Evolutionary conservation across 2,113 vertebrate genomes (phyloP).

Genomic region (Cranoglanis bouderius): DNA sequence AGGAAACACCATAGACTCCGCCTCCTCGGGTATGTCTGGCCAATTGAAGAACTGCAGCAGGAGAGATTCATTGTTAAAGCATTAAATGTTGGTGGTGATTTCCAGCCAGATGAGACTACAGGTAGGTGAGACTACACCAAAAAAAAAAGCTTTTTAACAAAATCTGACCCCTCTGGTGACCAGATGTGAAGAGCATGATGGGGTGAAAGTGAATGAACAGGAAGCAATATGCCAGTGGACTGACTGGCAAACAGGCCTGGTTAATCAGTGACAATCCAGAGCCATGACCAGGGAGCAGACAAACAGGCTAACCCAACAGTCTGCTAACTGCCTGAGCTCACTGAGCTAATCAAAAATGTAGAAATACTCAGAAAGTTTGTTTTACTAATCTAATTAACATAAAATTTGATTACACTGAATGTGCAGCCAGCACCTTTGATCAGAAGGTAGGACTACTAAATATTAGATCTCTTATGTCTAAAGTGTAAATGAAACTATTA

Average conservation of each 20-base stretch:
- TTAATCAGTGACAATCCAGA: no score
- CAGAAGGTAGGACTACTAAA: no score
- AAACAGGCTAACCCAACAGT: no score
- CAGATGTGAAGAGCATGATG: background rate
- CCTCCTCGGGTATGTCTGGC: conserved; percentile 86
- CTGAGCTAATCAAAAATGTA: background rate
- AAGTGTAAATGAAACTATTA: no score
- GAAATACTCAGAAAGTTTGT: background rate
- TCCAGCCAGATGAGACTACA: background rate
- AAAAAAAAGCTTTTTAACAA: background rate
- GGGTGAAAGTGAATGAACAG: background rate
- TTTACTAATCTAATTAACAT: no score
- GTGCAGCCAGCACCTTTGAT: no score
- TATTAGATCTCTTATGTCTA: no score
- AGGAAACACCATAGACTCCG: conserved; percentile 88
- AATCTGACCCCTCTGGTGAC: background rate
- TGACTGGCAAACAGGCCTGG: no score
- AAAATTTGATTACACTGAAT: no score
- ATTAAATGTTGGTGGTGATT: conserved; percentile 1
- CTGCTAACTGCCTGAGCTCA: background rate
- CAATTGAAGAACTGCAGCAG: conserved; percentile 82
- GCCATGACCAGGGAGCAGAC: no score
- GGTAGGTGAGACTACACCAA: conserved; percentile 13
- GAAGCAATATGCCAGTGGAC: background rate
- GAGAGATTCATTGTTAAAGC: background rate